Evolutionary conservation across 37 sponge, comb jelly and placozoan species (phyloP).

Genomic region (Geodia barretti): DNA sequence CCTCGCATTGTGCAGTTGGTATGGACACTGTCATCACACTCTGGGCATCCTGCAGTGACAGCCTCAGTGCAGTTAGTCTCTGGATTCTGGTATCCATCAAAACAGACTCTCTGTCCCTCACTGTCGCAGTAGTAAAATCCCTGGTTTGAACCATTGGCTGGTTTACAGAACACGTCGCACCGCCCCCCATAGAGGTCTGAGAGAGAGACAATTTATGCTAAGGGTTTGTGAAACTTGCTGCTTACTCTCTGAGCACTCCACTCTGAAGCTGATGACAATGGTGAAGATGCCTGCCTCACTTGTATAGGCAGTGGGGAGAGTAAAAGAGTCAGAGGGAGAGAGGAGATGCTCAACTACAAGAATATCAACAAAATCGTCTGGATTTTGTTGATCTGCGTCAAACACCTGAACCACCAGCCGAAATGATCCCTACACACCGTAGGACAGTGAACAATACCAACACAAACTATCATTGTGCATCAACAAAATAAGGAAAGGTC

Average conservation of each 20-base stretch:
- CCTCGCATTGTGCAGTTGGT: background rate
- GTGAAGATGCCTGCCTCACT: background rate
- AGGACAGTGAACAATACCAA: too few relatives aligned
- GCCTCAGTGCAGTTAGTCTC: conserved; percentile 5
- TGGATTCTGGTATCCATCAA: conserved; percentile 3
- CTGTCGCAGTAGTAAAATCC: background rate
- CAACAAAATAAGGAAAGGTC: background rate
- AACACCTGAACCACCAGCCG: conserved; percentile 4
- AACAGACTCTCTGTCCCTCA: background rate
- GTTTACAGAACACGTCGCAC: background rate
- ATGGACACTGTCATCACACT: background rate
- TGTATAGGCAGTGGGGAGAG: background rate
- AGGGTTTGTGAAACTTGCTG: background rate
- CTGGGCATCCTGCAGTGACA: conserved; percentile 8
- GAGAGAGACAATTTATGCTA: background rate
- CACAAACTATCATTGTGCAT: background rate
- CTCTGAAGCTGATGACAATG: background rate
- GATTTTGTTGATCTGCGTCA: background rate
- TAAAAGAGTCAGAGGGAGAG: background rate
- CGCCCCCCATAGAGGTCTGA: background rate
- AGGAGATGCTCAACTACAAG: background rate
- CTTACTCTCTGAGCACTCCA: background rate
- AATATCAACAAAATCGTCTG: conserved; percentile 5
- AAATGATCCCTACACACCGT: conserved; percentile 24
- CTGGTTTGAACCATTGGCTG: background rate